Conservation (phyloP, 2,888 invertebrate genomes). For the Heliothis peltigera region DNA sequence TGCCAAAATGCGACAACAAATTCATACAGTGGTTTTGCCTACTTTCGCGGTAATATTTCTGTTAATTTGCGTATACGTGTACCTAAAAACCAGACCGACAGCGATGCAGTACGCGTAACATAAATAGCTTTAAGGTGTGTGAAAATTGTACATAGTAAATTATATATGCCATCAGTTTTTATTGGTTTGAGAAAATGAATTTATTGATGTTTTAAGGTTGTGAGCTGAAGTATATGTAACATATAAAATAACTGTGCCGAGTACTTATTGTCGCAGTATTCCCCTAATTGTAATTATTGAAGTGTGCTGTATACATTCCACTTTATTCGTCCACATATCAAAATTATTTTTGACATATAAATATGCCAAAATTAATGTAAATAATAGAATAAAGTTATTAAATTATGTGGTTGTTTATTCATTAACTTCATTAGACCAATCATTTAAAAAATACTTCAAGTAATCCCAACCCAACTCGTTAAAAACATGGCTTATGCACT, state of each 20-base stretch:
- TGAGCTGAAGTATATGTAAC: constrained; percentile 47
- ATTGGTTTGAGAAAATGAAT: constrained; percentile 48
- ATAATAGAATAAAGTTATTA: constrained; percentile 63
- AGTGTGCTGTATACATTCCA: constrained; percentile 48
- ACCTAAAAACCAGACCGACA: constrained; percentile 93
- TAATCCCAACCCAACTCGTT: too few relatives aligned
- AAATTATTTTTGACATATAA: constrained; percentile 46
- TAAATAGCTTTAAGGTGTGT: constrained; percentile 34
- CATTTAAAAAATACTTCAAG: too few relatives aligned
- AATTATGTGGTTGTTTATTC: constrained; percentile 16
- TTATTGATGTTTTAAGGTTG: constrained; percentile 51
- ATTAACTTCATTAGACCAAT: too few relatives aligned
- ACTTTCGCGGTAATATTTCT: constrained; percentile 92
- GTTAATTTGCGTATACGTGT: constrained; percentile 93
- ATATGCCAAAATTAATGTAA: constrained; percentile 65
- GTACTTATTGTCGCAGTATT: constrained; percentile 33
- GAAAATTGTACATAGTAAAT: constrained; percentile 58
- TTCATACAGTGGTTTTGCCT: constrained; percentile 94
- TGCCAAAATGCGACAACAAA: constrained; percentile 93
- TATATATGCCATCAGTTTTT: constrained; percentile 39
- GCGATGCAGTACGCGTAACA: constrained; percentile 81
- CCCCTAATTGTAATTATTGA: constrained; percentile 23
- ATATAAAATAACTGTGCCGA: constrained; percentile 12
- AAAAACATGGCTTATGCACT: too few relatives aligned
- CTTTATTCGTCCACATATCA: constrained; percentile 64